Conservation (phyloP, 2,888 invertebrate genomes). For the Odontocerum albicorne region DNA sequence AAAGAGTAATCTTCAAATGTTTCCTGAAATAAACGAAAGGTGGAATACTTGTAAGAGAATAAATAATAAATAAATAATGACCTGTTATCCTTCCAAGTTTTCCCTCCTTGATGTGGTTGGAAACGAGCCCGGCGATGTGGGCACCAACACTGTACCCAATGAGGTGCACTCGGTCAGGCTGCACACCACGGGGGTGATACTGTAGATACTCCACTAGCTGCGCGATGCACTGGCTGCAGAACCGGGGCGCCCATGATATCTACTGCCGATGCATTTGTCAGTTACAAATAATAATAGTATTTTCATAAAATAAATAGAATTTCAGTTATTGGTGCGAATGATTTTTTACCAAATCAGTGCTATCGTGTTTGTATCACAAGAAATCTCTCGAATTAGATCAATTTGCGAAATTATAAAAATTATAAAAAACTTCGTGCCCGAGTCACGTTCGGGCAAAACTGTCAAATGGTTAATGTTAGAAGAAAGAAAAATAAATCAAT, state of each 20-base stretch:
- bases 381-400: no score
- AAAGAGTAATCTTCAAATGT: no score
- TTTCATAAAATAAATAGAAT: not conserved
- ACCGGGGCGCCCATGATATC: constrained; percentile 65
- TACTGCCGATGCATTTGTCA: constrained; percentile 36
- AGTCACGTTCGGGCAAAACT: no score
- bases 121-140: constrained; percentile 80
- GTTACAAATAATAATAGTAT: not conserved
- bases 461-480: no score
- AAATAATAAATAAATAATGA: no score
- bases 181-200: constrained; percentile 74
- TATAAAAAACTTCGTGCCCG: no score
- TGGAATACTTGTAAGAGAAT: no score
- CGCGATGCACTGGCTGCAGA: constrained; percentile 73
- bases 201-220: constrained; percentile 78
- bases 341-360: no score
- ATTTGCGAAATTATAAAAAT: no score
- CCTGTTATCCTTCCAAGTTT: constrained; percentile 85
- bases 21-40: not conserved
- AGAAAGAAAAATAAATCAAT: no score
- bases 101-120: constrained; percentile 74
- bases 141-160: constrained; percentile 88
- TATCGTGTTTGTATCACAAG: no score
- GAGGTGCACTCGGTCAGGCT: constrained; percentile 74
- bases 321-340: no score